Evolutionary conservation across 2,797 vertebrate species (phyloP).

Genomic region (Poecile montanus): DNA sequence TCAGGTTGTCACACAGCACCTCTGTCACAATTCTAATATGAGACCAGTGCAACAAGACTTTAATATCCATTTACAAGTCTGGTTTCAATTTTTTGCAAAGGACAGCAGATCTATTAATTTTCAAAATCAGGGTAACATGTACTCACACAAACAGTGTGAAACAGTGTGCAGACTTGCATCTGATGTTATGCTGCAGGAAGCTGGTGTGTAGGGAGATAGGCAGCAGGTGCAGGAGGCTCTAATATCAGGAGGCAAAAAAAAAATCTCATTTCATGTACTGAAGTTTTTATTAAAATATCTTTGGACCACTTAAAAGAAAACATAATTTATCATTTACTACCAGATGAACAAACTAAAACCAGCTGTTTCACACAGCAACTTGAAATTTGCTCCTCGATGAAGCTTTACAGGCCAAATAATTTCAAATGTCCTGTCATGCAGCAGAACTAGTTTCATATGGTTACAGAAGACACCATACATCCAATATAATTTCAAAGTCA

Average conservation of each 20-base stretch:
- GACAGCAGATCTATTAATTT: neutral
- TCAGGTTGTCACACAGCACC: neutral
- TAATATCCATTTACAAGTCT: neutral
- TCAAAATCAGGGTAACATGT: neutral
- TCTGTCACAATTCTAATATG: neutral
- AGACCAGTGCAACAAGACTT: neutral
- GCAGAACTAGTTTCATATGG: neutral
- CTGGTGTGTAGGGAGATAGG: neutral
- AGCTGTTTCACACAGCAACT: conserved; percentile 65
- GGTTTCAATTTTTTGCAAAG: neutral
- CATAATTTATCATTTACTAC: conserved; percentile 40
- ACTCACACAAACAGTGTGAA: neutral
- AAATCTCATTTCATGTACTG: neutral
- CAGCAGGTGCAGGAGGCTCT: neutral
- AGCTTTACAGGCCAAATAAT: conserved; percentile 50
- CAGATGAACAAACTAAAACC: conserved; percentile 30
- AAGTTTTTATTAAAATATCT: conserved; percentile 10
- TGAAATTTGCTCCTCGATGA: conserved; percentile 55
- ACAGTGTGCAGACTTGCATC: neutral
- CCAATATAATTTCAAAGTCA: neutral
- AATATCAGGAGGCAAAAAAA: neutral
- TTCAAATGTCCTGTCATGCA: neutral
- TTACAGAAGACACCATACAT: neutral
- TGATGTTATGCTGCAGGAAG: neutral
- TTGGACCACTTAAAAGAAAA: neutral